Conservation (phyloP, 2,113 vertebrate species). For the Hydropotes inermis region DNA sequence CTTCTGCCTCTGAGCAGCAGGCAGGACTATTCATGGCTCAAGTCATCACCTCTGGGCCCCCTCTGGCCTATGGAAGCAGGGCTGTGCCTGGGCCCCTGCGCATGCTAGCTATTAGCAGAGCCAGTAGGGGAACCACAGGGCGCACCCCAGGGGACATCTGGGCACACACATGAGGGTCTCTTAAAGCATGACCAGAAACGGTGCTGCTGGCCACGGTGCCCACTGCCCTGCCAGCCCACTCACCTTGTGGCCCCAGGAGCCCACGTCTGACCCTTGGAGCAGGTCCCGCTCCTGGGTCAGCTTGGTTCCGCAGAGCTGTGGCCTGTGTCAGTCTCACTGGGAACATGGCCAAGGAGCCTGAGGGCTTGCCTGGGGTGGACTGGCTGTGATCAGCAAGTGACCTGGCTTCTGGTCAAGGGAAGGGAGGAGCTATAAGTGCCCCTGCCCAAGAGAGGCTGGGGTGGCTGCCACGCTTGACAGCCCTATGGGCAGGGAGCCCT, state of each 20-base stretch:
- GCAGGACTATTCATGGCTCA: neutral
- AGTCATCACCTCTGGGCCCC: neutral
- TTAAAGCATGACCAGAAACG: neutral
- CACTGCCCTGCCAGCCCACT: neutral
- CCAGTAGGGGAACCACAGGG: neutral
- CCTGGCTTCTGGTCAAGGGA: neutral
- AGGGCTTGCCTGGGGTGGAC: neutral
- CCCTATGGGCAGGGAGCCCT: neutral
- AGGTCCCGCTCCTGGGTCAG: neutral
- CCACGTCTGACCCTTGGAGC: neutral
- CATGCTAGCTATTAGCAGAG: neutral
- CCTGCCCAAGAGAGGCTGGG: neutral
- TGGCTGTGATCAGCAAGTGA: neutral
- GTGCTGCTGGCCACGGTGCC: neutral
- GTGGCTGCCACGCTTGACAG: neutral
- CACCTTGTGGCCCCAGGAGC: neutral
- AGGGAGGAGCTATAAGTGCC: neutral
- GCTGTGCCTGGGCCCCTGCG: neutral
- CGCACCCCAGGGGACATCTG: neutral
- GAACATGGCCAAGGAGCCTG: neutral
- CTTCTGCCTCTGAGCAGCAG: neutral
- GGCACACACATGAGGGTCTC: neutral
- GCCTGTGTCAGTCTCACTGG: neutral
- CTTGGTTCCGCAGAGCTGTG: neutral
- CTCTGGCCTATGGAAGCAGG: neutral